These are phyloP conservation scores for Scaptodrosophila lebanonensis DNA, from an alignment of 1,140 invertebrate species.

Conservation along the genomic window DNA sequence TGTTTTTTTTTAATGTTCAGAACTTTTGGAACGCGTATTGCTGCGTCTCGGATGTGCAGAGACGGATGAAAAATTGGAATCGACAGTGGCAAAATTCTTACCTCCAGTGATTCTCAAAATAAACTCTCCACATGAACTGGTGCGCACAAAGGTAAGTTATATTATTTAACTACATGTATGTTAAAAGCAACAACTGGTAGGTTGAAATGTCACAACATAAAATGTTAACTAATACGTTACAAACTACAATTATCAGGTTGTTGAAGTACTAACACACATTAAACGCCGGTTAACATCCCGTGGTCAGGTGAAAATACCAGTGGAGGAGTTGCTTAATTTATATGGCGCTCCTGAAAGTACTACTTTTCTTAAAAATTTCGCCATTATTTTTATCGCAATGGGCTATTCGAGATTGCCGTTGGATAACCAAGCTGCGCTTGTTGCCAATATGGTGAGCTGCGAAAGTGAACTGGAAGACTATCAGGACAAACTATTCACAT, in stretches of 20 bases:
- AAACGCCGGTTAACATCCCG: conserved; percentile 92
- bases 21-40: conserved; percentile 92
- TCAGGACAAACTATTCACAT: conserved; percentile 89
- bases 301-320: conserved; percentile 89
- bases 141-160: conserved; percentile 84
- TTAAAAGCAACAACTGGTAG: neutral
- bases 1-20: conserved; percentile 76
- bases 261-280: conserved; percentile 95
- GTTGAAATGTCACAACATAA: conserved; percentile 53
- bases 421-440: conserved; percentile 86
- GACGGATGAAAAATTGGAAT: conserved; percentile 91
- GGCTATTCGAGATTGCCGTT: conserved; percentile 89
- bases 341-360: conserved; percentile 81
- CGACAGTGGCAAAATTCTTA: conserved; percentile 89
- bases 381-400: conserved; percentile 95
- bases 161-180: neutral
- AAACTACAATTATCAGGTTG: conserved; percentile 81
- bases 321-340: conserved; percentile 88
- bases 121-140: conserved; percentile 89
- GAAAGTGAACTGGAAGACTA: conserved; percentile 89
- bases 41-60: conserved; percentile 91
- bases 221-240: conserved; percentile 20
- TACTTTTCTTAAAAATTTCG: conserved; percentile 88
- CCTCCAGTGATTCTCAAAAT: conserved; percentile 93
- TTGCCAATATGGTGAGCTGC: conserved; percentile 87